Conservation (phyloP, 2,888 invertebrate species). For the Acrobeloides nanus region DNA sequence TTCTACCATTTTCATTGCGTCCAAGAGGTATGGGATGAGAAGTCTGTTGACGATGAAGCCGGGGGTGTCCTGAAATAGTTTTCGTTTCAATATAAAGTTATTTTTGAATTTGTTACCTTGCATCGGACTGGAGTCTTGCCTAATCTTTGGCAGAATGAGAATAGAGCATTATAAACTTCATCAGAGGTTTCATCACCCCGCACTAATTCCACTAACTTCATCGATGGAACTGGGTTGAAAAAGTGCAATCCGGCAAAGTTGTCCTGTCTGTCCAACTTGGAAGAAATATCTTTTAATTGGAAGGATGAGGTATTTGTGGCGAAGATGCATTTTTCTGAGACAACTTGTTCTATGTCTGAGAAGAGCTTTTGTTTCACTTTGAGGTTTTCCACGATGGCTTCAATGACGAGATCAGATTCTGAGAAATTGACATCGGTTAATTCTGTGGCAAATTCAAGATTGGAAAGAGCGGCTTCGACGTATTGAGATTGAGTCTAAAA, state of each 20-base stretch:
- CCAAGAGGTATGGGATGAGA: slow-evolving; percentile 73
- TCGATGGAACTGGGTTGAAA: slow-evolving; percentile 82
- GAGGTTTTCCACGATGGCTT: slow-evolving; percentile 77
- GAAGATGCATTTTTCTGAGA: slow-evolving; percentile 61
- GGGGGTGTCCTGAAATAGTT: slow-evolving; percentile 66
- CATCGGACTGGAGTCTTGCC: slow-evolving; percentile 78
- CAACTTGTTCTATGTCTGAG: slow-evolving; percentile 65
- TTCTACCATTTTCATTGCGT: slow-evolving; percentile 62
- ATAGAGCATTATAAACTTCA: slow-evolving; percentile 65
- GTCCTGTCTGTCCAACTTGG: slow-evolving; percentile 58
- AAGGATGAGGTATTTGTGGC: slow-evolving; percentile 83
- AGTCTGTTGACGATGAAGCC: slow-evolving; percentile 84
- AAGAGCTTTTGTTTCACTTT: slow-evolving; percentile 69
- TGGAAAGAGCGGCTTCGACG: slow-evolving; percentile 14
- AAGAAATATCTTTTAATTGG: slow-evolving; percentile 72
- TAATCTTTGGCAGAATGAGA: slow-evolving; percentile 72
- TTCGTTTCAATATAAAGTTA: too few species aligned
- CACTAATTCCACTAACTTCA: slow-evolving; percentile 78
- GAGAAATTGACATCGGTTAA: slow-evolving; percentile 54
- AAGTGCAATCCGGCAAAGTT: slow-evolving; percentile 79
- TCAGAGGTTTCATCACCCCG: slow-evolving; percentile 70
- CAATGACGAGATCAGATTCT: slow-evolving; percentile 70
- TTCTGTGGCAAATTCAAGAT: slow-evolving; percentile 19
- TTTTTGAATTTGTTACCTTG: too few species aligned
- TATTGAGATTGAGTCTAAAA: slow-evolving; percentile 54